Evolutionary conservation across 2,113 vertebrate genomes (phyloP), one percentile per base, ranked within the genome.

Genomic region (Nyctereutes procyonoides): DNA sequence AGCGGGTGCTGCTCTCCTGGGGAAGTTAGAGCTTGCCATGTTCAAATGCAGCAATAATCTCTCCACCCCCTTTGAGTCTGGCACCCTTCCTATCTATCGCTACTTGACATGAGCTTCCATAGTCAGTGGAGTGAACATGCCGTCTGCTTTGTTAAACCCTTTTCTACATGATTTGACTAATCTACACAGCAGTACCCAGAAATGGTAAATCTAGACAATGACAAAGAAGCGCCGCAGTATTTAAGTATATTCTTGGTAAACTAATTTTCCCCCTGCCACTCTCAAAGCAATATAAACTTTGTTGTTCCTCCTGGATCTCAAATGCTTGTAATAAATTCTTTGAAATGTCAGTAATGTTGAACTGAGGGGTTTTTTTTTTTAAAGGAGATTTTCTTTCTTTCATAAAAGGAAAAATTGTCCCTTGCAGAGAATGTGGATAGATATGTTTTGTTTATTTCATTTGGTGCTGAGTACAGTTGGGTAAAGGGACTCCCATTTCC

Each of bases 291-390:
- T 76, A 97, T 95, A 92, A 95, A 97, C 63, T 93, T 96, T 65
- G 86, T 96, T 98, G 90, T 92, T 97, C 97, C 95, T 98, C 96
- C 94, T 89, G 80, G 83, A 96, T 97, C 92, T 98, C 95, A 96
- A 98, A 98, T 90, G 85, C 60, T 95, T 91, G 87, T 90, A 97
- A 96, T 98, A 98, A 98, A 98, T 98, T 97, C 93, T 96, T 90
- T 93, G 93, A 98, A 98, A 83, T 97, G 88, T 97, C 95, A 98
- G 84, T 98, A 98, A 98, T 88, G 97, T 3, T 90, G 83, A 97
- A 88, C 93, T 90, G 94, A 96, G 97, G 71, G 81, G 2, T 96
- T 30, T 14, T 56, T 84, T 97, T 91, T 95, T 95, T 93, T 2
- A 38, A 95, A 95, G 84, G 65, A 98, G 90, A 97, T 95, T 96